A percentile compares a stretch with the other conserved stretches of the same genome.
These are phyloP conservation scores for Dimorphilus gyrociliatus DNA, from an alignment of 2,888 invertebrate genomes.

Conservation along the genomic window DNA sequence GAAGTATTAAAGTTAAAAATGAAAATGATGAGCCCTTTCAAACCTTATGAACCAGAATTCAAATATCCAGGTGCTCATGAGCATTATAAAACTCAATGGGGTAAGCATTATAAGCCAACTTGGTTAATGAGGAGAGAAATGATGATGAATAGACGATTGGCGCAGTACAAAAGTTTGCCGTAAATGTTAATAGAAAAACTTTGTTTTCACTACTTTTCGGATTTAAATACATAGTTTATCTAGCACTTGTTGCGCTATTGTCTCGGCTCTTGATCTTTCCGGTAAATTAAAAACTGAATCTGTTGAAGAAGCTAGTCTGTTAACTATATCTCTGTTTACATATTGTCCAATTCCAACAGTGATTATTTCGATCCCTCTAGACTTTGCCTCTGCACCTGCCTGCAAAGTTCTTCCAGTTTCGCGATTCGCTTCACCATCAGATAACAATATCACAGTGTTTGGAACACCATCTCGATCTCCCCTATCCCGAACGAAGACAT, in stretches of 20 bases:
- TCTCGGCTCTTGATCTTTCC: too few species aligned
- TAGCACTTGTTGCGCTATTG: too few species aligned
- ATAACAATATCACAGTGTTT: slow-evolving; percentile 7
- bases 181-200: too few species aligned
- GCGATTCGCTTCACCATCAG: slow-evolving; percentile 8
- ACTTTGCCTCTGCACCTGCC: too few species aligned
- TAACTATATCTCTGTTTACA: too few species aligned
- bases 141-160: slow-evolving; percentile 10
- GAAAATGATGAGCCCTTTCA: slow-evolving; percentile 57
- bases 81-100: slow-evolving; percentile 5
- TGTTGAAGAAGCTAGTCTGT: too few species aligned
- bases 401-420: too few species aligned
- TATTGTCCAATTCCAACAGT: too few species aligned
- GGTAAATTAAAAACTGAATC: too few species aligned
- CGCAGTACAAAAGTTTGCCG: slow-evolving; percentile 12
- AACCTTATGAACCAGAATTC: slow-evolving; percentile 10
- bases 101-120: slow-evolving; percentile 12
- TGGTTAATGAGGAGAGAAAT: slow-evolving; percentile 19
- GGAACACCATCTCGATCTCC: slow-evolving; percentile 8
- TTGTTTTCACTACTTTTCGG: too few species aligned
- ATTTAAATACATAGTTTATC: too few species aligned
- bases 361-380: too few species aligned
- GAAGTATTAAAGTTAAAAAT: slow-evolving; percentile 67
- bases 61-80: slow-evolving; percentile 21
- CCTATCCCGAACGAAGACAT: slow-evolving; percentile 3